Percentiles rank a stretch among this genome's conserved stretches.
Evolutionary conservation across 2,113 vertebrate genomes (phyloP).

Genomic region (rat (Rattus norvegicus)): DNA sequence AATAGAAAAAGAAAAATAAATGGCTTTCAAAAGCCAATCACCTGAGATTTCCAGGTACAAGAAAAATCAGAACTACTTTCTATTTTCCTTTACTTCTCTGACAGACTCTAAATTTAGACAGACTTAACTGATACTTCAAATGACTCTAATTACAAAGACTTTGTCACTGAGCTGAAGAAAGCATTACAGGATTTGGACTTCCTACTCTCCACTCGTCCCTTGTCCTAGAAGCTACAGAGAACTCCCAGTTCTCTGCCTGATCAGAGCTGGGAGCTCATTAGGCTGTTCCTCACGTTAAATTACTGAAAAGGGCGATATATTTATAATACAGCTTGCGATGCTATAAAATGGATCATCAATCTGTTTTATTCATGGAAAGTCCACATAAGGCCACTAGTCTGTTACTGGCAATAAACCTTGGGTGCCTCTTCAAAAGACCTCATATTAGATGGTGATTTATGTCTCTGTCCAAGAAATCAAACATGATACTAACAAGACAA

Average conservation of each 20-base stretch:
- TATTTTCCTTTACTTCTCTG: conserved; percentile 60
- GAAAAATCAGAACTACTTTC: conserved; percentile 63
- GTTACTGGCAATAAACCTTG: conserved; percentile 89
- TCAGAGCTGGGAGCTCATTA: conserved; percentile 83
- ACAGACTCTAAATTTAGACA: conserved; percentile 51
- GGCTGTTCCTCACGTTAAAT: conserved; percentile 85
- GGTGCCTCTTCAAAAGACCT: conserved; percentile 87
- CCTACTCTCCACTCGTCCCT: conserved; percentile 70
- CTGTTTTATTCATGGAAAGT: conserved; percentile 89
- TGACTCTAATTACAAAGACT: conserved; percentile 60
- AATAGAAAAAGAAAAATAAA: not conserved
- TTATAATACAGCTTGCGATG: conserved; percentile 87
- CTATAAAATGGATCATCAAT: conserved; percentile 90
- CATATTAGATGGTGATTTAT: conserved; percentile 87
- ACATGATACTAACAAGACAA: conserved; percentile 84
- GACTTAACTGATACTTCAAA: conserved; percentile 58
- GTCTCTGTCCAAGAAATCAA: conserved; percentile 85
- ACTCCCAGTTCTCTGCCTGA: conserved; percentile 73
- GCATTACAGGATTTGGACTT: conserved; percentile 66
- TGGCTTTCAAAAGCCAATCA: not conserved
- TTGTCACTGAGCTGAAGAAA: conserved; percentile 72
- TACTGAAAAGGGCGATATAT: conserved; percentile 88
- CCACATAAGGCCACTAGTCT: conserved; percentile 88
- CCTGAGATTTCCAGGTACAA: conserved; percentile 53
- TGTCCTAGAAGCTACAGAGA: conserved; percentile 69